Evolutionary conservation across 1,140 invertebrate species (phyloP).

Genomic region (Acromyrmex echinatior): DNA sequence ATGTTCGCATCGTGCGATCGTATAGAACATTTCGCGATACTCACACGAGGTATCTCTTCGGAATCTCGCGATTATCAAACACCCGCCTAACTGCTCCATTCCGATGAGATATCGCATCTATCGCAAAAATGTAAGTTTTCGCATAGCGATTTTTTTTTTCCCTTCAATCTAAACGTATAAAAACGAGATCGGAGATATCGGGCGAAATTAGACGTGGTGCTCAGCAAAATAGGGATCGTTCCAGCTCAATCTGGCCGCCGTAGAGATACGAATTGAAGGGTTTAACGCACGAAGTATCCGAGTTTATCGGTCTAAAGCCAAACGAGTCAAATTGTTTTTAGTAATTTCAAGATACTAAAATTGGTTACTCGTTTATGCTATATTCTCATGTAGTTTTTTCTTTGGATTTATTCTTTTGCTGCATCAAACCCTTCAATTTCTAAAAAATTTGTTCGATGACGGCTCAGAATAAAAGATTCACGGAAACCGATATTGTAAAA

Average conservation of each 20-base stretch:
- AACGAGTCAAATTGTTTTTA: not conserved
- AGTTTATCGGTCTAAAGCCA: not conserved
- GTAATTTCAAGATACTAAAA: not conserved
- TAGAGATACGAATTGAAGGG: conserved; percentile 30
- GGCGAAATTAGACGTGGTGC: conserved; percentile 16
- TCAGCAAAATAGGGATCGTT: not conserved
- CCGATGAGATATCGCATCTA: not conserved
- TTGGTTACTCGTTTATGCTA: not conserved
- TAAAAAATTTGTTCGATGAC: conserved; percentile 11
- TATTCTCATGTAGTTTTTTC: not conserved
- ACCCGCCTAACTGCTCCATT: not conserved
- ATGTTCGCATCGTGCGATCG: conserved; percentile 45
- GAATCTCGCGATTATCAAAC: not conserved
- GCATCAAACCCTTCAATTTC: conserved; percentile 17
- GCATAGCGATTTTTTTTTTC: not conserved
- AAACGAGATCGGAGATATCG: conserved; percentile 1
- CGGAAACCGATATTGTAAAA: conserved; percentile 13
- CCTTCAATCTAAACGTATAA: not conserved
- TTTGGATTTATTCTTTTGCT: not conserved
- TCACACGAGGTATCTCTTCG: not conserved
- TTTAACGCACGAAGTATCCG: not conserved
- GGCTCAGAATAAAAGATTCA: conserved; percentile 22
- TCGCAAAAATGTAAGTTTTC: conserved; percentile 19
- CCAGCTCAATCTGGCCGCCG: conserved; percentile 9
- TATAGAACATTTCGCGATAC: not conserved